Evolutionary conservation across 2,113 vertebrate genomes (phyloP), one percentile per base, ranked within the genome.

Genomic region (Hystrix cristata): DNA sequence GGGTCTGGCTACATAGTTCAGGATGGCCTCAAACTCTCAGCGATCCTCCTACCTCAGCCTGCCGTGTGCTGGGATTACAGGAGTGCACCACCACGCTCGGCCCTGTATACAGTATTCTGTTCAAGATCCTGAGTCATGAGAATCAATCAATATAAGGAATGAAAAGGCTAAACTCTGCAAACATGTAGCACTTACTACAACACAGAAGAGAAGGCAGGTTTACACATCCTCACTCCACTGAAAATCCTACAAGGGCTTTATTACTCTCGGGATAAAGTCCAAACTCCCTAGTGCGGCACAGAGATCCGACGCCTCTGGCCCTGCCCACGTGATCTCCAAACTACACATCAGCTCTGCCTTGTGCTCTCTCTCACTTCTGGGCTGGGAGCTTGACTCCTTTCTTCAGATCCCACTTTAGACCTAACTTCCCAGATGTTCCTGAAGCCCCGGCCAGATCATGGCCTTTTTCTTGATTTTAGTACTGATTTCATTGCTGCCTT

Each of bases 281-380:
- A 55, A 76, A 62, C 29, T 85, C 46, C 48, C 78, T 51, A 67
- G 1, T 5, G 9, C 2, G 21, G 72, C 74, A 48, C 3, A 23
- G 2, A 60, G 80, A 34, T 29, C 79, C 51, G n/a, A 46, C 15
- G 0, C 60, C 31, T 55, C 62, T 19, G 48, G 62, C n/a, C 84
- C 46, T 48, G 12, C 14, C 55, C 31, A 5, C 19, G n/a, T 64
- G 23, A 25, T 38, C 72, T 53, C 43, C 80, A n/a, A 60, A 72
- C 57, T 4, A 8, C 0, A 0, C 2, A 0, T 1, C 1, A 18
- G 64, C 57, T 74, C 79, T 8, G 11, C 12, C 3, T 11, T 27
- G 12, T n/a, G 13, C 34, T 31, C 27, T 18, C 12, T 76, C 84
- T 86, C 53, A 27, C 7, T 29, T 76, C 46, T 43, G 34, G 38